Conservation (phyloP, 2,888 invertebrate genomes). For the Anodontia alba region DNA sequence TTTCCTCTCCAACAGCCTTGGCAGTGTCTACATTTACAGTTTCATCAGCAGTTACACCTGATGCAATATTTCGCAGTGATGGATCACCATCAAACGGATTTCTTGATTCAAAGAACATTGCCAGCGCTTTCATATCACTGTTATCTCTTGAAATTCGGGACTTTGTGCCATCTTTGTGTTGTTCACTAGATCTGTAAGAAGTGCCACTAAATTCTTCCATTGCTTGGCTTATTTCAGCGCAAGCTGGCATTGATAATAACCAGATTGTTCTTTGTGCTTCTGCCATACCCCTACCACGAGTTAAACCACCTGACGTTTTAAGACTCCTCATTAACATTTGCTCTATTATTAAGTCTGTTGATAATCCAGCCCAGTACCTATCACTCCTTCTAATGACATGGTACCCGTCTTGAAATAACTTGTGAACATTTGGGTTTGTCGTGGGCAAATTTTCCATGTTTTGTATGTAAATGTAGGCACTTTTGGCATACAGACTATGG, state of each 20-base stretch:
- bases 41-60: constrained; percentile 8
- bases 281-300: too few relatives aligned
- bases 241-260: too few relatives aligned
- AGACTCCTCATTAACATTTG: neutral
- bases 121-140: neutral
- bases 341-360: neutral
- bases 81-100: constrained; percentile 27
- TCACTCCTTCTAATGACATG: too few relatives aligned
- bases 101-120: constrained; percentile 9
- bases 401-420: too few relatives aligned
- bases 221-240: neutral
- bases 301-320: too few relatives aligned
- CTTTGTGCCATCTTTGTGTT: neutral
- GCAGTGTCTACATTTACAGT: constrained; percentile 14
- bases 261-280: too few relatives aligned
- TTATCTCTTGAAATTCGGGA: constrained; percentile 17
- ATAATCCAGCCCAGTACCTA: neutral
- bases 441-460: neutral
- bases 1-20: constrained; percentile 32
- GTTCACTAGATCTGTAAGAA: constrained; percentile 19
- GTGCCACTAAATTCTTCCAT: constrained; percentile 41
- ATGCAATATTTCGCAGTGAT: constrained; percentile 26
- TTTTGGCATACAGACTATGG: neutral
- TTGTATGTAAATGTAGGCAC: neutral
- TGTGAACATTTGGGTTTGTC: neutral